These are phyloP conservation scores for Ammospiza nelsoni DNA, from an alignment of 2,113 vertebrate species.

Conservation along the genomic window DNA sequence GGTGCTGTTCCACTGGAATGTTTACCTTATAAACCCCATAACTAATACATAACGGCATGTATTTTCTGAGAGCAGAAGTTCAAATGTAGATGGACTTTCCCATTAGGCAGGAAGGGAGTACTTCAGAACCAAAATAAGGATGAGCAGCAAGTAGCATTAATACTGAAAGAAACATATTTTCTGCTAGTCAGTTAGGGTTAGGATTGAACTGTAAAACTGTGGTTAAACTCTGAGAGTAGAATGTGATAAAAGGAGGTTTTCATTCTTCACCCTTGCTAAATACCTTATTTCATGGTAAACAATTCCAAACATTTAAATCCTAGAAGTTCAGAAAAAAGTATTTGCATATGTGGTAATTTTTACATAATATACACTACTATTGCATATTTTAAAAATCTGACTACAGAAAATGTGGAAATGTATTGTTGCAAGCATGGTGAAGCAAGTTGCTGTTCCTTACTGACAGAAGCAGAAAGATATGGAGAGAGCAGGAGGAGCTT, in stretches of 20 bases:
- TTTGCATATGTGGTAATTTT: background rate
- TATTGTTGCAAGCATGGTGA: background rate
- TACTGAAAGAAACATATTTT: background rate
- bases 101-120: background rate
- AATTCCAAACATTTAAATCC: background rate
- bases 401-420: background rate
- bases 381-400: background rate
- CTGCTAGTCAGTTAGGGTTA: background rate
- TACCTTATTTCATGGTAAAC: background rate
- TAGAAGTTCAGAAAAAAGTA: background rate
- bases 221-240: background rate
- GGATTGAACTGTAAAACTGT: background rate
- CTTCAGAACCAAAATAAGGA: background rate
- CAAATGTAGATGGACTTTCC: background rate
- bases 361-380: background rate
- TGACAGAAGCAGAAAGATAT: background rate
- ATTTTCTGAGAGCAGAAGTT: background rate
- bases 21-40: background rate
- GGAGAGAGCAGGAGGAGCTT: background rate
- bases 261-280: background rate
- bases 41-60: background rate
- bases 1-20: background rate
- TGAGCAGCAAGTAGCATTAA: background rate
- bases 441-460: background rate
- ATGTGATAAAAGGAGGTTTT: background rate